Percentiles rank a stretch among this genome's conserved stretches.
Evolutionary conservation across 2,888 invertebrate genomes (phyloP).

Genomic region (Pediacus dermestoides): DNA sequence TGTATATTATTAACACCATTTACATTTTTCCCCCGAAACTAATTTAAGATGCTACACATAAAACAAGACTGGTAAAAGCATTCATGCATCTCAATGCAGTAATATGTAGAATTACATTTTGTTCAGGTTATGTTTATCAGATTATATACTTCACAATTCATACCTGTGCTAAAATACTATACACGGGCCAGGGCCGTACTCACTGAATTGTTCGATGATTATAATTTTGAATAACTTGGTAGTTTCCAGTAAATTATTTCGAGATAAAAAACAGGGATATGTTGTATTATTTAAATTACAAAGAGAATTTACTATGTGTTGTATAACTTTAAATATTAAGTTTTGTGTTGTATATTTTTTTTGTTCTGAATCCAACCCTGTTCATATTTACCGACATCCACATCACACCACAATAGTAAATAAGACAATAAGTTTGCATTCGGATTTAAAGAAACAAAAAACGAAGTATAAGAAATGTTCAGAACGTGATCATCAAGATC

Average conservation of each 20-base stretch:
- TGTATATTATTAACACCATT: too few relatives aligned
- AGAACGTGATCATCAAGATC: slow-evolving; percentile 37
- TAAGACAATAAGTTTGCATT: slow-evolving; percentile 14
- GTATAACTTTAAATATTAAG: background rate
- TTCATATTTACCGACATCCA: slow-evolving; percentile 20
- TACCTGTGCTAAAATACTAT: too few relatives aligned
- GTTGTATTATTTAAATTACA: too few relatives aligned
- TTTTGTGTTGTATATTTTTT: slow-evolving; percentile 5
- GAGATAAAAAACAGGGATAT: too few relatives aligned
- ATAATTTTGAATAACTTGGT: too few relatives aligned
- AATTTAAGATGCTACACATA: slow-evolving; percentile 6
- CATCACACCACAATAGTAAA: slow-evolving; percentile 19
- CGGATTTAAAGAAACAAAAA: slow-evolving; percentile 22
- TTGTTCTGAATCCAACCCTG: slow-evolving; percentile 9
- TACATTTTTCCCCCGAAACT: slow-evolving; percentile 8
- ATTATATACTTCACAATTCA: slow-evolving; percentile 23
- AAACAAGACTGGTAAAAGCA: slow-evolving; percentile 7
- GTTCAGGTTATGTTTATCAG: slow-evolving; percentile 17
- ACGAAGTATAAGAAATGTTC: slow-evolving; percentile 20
- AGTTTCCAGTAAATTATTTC: too few relatives aligned
- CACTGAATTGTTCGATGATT: too few relatives aligned
- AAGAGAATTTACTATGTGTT: slow-evolving; percentile 2
- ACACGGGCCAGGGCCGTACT: slow-evolving; percentile 17
- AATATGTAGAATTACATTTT: slow-evolving; percentile 18
- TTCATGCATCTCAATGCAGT: slow-evolving; percentile 12